Base-by-base conservation (phyloP, 2,888 invertebrate genomes). In the Ectemnius continuus region DNA sequence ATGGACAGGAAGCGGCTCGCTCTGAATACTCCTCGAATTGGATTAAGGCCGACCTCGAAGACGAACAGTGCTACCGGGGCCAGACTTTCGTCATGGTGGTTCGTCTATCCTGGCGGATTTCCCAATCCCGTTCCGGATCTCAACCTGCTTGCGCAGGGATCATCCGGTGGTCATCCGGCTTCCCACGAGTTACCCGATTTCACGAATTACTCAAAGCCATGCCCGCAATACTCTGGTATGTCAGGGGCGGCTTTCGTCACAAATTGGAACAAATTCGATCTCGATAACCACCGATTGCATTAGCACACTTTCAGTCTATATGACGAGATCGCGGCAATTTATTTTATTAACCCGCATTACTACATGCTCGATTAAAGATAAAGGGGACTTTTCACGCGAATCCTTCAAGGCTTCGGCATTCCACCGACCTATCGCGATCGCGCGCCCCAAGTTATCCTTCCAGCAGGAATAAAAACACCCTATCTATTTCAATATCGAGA, bases 1-100 rank as follows among this genome's bases (percentile, higher is more conserved):
- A 89, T 86, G 88, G 86, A 87, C 88, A 88, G 88, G 89, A 89
- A 89, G 87, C 84, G 80, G 84, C 80, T 77, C 69, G 85, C 71
- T 73, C 74, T 88, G 86, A 88, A 88, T 86, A 83, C 85, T 80
- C 65, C 74, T 82, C 78, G 84, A 86, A 88, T 88, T 88, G 86
- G 88, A 87, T 88, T 85, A 84, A 86, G 82, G 79, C 75, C 82
- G 76, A 79, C 78, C 80, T 75, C 60, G 61, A 67, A 61, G 61
- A 67, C 47, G 67, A 57, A 65, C 73, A 61, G 59, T 58, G 62
- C 46, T 56, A 23, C 70, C 74, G 46, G 64, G 62, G 70, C 68
- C 70, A 65, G 14, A 11, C n/a, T 52, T 52, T 52, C 52, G 52
- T 52, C 52, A 52, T 52, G 52, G 52, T 52, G 8, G 36, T 52